phyloP scores from a whole-genome alignment of 53 echinoderm and acorn worm species.

The Hippasteria phrygiana region DNA sequence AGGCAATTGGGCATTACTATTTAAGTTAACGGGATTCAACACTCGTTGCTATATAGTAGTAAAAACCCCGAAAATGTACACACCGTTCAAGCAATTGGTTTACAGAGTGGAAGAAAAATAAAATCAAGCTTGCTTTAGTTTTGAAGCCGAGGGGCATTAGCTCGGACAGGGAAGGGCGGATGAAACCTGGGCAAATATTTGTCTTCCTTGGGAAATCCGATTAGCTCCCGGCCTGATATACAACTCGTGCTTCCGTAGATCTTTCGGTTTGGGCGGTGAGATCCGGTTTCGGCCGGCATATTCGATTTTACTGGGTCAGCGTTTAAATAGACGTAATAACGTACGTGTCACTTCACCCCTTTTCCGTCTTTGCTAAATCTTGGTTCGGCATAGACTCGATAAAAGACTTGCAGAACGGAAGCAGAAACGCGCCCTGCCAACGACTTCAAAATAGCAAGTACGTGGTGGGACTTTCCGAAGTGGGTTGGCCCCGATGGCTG shows the following conservation, averaged over 20 bases:
- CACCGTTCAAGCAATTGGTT: not conserved
- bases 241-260: not conserved
- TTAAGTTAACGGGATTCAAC: too few species aligned
- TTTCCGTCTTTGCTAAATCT: too few species aligned
- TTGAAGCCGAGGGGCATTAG: not conserved
- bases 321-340: too few species aligned
- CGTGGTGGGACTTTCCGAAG: too few species aligned
- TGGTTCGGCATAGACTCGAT: too few species aligned
- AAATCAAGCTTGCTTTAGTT: not conserved
- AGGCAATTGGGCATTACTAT: not conserved
- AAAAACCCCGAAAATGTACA: not conserved
- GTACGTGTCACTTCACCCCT: too few species aligned
- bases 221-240: not conserved
- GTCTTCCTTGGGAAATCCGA: not conserved
- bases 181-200: constrained; percentile 9
- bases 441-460: too few species aligned
- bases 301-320: too few species aligned
- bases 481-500: too few species aligned
- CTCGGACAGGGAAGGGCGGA: not conserved
- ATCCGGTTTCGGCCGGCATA: not conserved
- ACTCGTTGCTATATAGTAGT: not conserved
- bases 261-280: not conserved
- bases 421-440: too few species aligned
- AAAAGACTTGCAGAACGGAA: too few species aligned
- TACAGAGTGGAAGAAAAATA: not conserved